Evolutionary conservation across 2,113 vertebrate genomes (phyloP).

Genomic region (Dendrocopos noguchii): DNA sequence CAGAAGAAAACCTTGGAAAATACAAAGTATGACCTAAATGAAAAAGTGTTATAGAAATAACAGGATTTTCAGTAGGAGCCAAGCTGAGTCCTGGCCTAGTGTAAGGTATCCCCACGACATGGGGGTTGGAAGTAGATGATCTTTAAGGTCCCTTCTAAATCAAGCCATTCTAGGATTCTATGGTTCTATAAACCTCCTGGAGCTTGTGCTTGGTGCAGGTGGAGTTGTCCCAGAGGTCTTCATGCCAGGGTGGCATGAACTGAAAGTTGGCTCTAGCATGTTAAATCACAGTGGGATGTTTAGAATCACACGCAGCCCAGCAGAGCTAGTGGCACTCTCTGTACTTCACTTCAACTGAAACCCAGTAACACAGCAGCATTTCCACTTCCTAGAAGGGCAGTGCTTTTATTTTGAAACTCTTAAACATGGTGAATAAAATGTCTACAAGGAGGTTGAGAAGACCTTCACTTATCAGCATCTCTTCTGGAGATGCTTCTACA

Average conservation of each 20-base stretch:
- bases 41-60: too few relatives aligned
- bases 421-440: background rate
- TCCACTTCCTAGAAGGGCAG: conserved; percentile 28
- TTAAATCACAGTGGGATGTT: background rate
- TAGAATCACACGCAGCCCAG: background rate
- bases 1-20: background rate
- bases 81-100: too few relatives aligned
- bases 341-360: background rate
- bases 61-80: fast-evolving
- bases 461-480: background rate
- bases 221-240: background rate
- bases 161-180: too few relatives aligned
- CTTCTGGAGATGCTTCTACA: too few relatives aligned
- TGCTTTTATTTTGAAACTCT: background rate
- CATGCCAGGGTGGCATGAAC: fast-evolving
- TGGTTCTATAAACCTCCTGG: background rate
- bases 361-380: background rate
- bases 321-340: background rate
- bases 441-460: conserved; percentile 12
- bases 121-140: too few relatives aligned
- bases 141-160: too few relatives aligned
- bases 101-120: too few relatives aligned
- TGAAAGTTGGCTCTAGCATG: background rate
- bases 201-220: background rate
- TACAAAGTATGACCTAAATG: fast-evolving